Conservation (phyloP, 2,113 vertebrate genomes). For the Paradisaea rubra region DNA sequence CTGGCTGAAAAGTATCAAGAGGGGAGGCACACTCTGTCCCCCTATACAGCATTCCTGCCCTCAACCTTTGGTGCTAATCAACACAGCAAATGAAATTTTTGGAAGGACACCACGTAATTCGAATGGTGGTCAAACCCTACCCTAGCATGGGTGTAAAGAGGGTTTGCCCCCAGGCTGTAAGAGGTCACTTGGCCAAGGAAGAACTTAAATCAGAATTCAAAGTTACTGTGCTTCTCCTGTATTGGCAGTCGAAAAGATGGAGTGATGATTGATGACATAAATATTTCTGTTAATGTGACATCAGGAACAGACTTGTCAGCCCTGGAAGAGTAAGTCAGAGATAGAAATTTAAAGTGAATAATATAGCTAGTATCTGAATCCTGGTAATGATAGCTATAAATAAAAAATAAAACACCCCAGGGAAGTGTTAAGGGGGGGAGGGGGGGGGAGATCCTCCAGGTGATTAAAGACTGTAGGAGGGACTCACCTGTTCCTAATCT, state of each 20-base stretch:
- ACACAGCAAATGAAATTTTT: not conserved
- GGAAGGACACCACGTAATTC: not conserved
- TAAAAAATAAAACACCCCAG: not conserved
- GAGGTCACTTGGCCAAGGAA: not conserved
- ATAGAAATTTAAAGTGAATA: not conserved
- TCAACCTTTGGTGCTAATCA: not conserved
- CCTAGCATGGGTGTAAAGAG: not conserved
- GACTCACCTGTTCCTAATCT: not conserved
- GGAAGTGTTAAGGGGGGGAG: not conserved
- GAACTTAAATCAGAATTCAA: not conserved
- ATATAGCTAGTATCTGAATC: not conserved
- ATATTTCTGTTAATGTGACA: not conserved
- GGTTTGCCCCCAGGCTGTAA: not conserved
- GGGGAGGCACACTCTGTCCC: not conserved
- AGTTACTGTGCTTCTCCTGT: not conserved
- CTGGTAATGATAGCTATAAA: not conserved
- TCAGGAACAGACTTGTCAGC: not conserved
- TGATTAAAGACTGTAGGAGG: not conserved
- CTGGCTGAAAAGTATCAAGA: not conserved
- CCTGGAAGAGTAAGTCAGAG: not conserved
- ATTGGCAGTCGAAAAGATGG: not conserved
- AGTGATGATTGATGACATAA: not conserved
- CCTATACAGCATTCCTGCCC: not conserved
- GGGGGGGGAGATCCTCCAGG: not conserved
- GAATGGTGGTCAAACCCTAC: not conserved